Percentiles rank a stretch among this genome's conserved stretches.
These are phyloP conservation scores for Tipula confusa DNA, from an alignment of 2,888 invertebrate genomes.

Conservation along the genomic window DNA sequence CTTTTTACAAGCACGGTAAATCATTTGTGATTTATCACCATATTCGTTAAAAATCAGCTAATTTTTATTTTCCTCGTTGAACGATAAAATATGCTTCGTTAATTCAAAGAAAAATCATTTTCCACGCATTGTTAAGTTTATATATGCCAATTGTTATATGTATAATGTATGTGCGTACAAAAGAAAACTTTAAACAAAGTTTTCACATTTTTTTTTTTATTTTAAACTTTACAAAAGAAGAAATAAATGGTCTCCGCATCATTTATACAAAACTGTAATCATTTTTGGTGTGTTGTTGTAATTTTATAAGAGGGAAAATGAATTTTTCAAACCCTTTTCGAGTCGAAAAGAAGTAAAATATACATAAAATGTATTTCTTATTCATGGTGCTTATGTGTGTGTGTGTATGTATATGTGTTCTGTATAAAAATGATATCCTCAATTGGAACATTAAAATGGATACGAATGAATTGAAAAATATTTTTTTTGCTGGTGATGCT, in stretches of 20 bases:
- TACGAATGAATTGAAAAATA: not conserved
- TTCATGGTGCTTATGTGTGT: not conserved
- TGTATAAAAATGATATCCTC: not conserved
- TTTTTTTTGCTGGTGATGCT: not conserved
- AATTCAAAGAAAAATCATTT: not conserved
- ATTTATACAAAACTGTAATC: not conserved
- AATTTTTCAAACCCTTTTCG: not conserved
- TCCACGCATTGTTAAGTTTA: not conserved
- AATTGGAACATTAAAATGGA: not conserved
- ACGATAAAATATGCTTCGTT: not conserved
- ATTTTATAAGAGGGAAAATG: not conserved
- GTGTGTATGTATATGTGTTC: no score
- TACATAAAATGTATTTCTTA: not conserved
- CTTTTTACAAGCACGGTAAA: no score
- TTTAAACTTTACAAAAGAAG: not conserved
- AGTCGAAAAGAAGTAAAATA: not conserved
- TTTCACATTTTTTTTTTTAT: not conserved
- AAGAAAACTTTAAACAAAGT: not conserved
- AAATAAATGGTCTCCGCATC: not conserved
- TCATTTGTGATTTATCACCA: no score
- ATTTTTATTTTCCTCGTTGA: no score
- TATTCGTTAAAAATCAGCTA: no score
- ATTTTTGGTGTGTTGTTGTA: not conserved
- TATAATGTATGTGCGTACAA: not conserved
- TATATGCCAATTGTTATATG: not conserved